Conservation (phyloP, 2,113 vertebrate genomes). For the Struthidea cinerea region DNA sequence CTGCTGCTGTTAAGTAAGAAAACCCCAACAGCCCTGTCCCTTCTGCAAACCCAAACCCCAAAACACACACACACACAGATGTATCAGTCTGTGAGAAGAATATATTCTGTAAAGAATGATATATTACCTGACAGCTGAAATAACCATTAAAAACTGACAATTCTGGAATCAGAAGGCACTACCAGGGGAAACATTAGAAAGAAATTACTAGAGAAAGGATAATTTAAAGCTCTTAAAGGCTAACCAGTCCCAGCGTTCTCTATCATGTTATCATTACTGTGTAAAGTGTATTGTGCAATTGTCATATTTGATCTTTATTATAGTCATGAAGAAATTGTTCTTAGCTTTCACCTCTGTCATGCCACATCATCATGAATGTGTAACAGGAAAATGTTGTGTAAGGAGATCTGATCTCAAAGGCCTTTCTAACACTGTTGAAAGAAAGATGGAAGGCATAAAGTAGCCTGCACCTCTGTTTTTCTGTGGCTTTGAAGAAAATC, state of each 20-base stretch:
- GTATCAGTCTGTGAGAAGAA: background rate
- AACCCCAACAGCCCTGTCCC: fast-evolving
- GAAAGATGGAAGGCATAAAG: background rate
- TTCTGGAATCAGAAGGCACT: background rate
- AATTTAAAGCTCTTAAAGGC: background rate
- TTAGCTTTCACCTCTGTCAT: background rate
- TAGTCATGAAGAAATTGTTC: background rate
- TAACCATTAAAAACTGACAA: background rate
- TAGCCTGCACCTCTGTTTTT: background rate
- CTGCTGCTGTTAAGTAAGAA: background rate
- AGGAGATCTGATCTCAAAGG: background rate
- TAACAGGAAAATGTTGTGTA: background rate
- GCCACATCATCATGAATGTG: background rate
- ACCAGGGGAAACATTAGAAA: background rate
- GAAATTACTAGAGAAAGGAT: background rate
- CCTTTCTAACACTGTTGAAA: background rate
- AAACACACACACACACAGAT: background rate
- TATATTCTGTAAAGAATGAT: background rate
- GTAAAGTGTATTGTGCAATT: background rate
- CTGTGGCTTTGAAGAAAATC: background rate
- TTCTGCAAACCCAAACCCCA: background rate
- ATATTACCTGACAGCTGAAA: background rate
- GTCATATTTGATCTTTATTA: background rate
- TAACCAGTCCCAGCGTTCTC: background rate
- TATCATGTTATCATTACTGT: background rate